Evolutionary conservation across 2,888 invertebrate species (phyloP).

Genomic region (Boloria euphrosyne): DNA sequence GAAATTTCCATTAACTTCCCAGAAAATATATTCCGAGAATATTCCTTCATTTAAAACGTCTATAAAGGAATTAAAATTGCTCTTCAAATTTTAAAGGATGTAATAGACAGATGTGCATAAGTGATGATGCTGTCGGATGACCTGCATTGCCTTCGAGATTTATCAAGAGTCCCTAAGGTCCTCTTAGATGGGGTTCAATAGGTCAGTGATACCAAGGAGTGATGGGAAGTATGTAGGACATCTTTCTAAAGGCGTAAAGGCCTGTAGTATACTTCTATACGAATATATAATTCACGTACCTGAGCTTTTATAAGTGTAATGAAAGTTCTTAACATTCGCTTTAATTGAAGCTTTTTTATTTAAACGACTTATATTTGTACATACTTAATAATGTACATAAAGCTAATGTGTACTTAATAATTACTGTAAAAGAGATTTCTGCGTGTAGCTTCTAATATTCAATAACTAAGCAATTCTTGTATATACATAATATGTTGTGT

Average conservation of each 20-base stretch:
- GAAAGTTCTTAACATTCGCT: too few relatives aligned
- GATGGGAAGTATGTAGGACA: constrained; percentile 11
- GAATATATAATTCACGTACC: constrained; percentile 1
- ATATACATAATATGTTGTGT: too few relatives aligned
- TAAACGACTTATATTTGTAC: too few relatives aligned
- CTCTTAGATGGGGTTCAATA: constrained; percentile 10
- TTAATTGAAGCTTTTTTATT: too few relatives aligned
- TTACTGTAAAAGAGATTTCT: too few relatives aligned
- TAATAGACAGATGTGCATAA: constrained; percentile 21
- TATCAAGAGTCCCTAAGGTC: constrained; percentile 9
- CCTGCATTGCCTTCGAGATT: constrained; percentile 14
- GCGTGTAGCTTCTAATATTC: too few relatives aligned
- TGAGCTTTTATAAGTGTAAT: too few relatives aligned
- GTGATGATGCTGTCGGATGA: constrained; percentile 15
- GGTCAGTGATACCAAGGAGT: constrained; percentile 17
- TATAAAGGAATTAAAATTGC: background rate
- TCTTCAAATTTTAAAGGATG: constrained; percentile 6
- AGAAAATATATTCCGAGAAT: background rate
- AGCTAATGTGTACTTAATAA: too few relatives aligned
- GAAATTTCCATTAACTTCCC: too few relatives aligned
- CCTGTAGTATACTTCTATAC: background rate
- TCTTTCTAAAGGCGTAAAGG: background rate
- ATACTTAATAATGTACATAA: too few relatives aligned
- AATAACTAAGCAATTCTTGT: too few relatives aligned
- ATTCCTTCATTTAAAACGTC: constrained; percentile 9